A percentile compares a stretch with the other conserved stretches of the same genome.
Evolutionary conservation across 2,113 vertebrate species (phyloP).

Genomic region (Dasyornis broadbenti): DNA sequence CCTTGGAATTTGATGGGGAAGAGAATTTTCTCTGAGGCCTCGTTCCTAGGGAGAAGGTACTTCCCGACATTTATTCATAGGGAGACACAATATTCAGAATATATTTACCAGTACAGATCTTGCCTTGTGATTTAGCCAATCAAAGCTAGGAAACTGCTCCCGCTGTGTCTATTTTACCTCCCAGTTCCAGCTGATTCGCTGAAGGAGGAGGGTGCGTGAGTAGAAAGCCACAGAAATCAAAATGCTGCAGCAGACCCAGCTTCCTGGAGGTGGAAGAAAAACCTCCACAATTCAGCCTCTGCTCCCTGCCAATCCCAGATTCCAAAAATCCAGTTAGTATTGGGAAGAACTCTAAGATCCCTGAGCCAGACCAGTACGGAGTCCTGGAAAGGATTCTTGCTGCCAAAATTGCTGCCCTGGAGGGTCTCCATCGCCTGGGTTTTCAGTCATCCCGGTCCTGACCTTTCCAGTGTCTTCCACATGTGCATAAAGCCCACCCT

Average conservation of each 20-base stretch:
- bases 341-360: not conserved
- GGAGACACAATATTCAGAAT: not conserved
- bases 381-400: not conserved
- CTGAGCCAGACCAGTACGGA: not conserved
- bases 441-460: not conserved
- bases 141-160: not conserved
- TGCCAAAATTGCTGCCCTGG: fast-evolving
- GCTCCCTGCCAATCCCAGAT: not conserved
- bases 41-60: not conserved
- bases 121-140: not conserved
- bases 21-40: not conserved
- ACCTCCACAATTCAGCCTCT: not conserved
- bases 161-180: not conserved
- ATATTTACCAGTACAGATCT: not conserved
- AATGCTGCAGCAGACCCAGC: not conserved
- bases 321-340: not conserved
- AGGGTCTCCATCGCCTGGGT: not conserved
- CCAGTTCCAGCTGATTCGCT: not conserved
- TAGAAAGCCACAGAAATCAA: not conserved
- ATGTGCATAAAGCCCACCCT: not conserved
- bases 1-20: not conserved
- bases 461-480: not conserved
- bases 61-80: not conserved
- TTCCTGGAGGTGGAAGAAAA: not conserved
- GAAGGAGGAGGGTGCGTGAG: not conserved